Base-by-base conservation (phyloP, 2,888 invertebrate genomes). In the Ormyrus thymus region DNA sequence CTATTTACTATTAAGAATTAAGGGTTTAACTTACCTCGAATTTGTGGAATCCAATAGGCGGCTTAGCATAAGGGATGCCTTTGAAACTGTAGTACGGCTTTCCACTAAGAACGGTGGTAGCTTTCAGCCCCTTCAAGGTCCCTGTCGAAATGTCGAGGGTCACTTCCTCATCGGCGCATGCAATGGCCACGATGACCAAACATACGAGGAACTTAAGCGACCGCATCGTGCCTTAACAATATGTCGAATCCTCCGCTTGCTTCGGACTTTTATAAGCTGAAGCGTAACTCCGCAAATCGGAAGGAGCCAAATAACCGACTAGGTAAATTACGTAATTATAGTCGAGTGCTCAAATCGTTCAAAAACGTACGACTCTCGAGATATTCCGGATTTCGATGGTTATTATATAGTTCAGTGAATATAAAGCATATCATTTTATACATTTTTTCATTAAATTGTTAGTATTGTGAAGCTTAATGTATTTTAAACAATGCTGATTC, bases 21-120 rank as follows among this genome's bases (percentile, higher is more conserved):
- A 43, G 59, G 48, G 55, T 10, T 29, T 7, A 59, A 80, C 84
- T 84, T 81, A 89, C 89, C 68, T 84, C 83, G 72, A 89, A 89
- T 83, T 86, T 89, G 62, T 86, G 81, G 1, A 70, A 69, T 2
- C 86, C 88, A 48, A 87, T 83, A 72, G 86, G 86, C 0, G 89
- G 86, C 73, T 86, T 86, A 5, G 87, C 87, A 71, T 87, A 89
- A 0, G 89, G 89, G 68, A 89, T 86, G 4, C 89, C 89, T 66
- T 85, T 88, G 64, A 89, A 89, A 77, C 85, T 86, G 64, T 84
- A 87, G 66, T 86, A 85, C 0, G 84, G 77, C 66, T 82, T 85
- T 10, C 84, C 84, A 46, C 82, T 81, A 6, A 80, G 81, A 11
- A 81, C 75, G 0, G 86, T 88, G 10, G 65, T 81, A 0, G 83